Evolutionary conservation across 1,140 invertebrate species (phyloP), one percentile per base, ranked within the genome.

Genomic region (Atta colombica): DNA sequence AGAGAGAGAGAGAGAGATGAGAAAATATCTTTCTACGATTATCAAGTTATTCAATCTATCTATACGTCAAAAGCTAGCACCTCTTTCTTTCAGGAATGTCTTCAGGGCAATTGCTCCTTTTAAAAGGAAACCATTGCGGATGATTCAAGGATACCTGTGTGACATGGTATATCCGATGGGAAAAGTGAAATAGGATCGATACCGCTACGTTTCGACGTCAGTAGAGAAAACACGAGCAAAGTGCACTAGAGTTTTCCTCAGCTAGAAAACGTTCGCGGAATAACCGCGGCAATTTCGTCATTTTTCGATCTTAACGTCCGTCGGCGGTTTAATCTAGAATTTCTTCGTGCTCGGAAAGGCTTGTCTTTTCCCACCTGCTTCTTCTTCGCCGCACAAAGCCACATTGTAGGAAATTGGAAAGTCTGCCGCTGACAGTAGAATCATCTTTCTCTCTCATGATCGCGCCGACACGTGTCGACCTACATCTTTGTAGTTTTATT

Each of bases 321-420:
- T 72, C 25, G 68, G 45, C 68, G 53, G 53, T 82, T 82, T 82
- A 74, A 82, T 82, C 53, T 60, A 21, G 49, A 31, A 51, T 14
- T 84, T 61, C 68, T 45, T 84, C 55, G 58, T 21, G 25, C 25
- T 45, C 55, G 21, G 3, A 14, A 51, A 69, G 68, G 69, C 69
- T 82, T 72, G 68, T 61, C 68, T 74, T 75, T 61, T 25, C 28
- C 25, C 35, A 18, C 58, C 8, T 45, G 7, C 8, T 63, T 61
- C 69, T 55, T 75, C 58, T 16, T 51, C 55, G 69, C n/a, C 80
- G 55, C 21, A 49, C 55, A 84, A 84, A 84, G 80, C 69, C 80
- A 75, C 80, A 84, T 84, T 84, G 69, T 84, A 84, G 80, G 80
- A 84, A 75, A 84, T 84, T 84, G 80, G 69, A 84, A 84, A 84